Percentiles rank a stretch among this genome's conserved stretches.
These are phyloP conservation scores for Mesoligia furuncula DNA, from an alignment of 2,888 invertebrate genomes.

Conservation along the genomic window DNA sequence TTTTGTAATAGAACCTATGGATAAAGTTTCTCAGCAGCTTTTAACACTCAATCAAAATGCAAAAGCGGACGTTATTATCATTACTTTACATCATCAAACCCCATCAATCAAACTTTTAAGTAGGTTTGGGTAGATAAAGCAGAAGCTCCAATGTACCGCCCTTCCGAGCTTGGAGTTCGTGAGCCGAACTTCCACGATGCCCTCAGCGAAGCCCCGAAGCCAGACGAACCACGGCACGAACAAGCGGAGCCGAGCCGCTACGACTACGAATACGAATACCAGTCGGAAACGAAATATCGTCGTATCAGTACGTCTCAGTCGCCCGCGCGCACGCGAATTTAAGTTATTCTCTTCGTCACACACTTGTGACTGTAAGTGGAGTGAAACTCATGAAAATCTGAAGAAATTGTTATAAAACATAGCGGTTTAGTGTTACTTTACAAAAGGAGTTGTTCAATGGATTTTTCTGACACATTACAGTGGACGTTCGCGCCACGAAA, in stretches of 20 bases:
- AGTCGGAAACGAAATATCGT: slow-evolving; percentile 77
- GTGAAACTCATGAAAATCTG: slow-evolving; percentile 79
- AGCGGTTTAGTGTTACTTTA: slow-evolving; percentile 60
- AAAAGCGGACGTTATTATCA: slow-evolving; percentile 38
- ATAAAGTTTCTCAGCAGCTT: slow-evolving; percentile 13
- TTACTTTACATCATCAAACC: slow-evolving; percentile 51
- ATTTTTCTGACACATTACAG: slow-evolving; percentile 68
- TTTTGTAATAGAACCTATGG: slow-evolving; percentile 8
- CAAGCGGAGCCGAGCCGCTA: slow-evolving; percentile 38
- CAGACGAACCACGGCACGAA: slow-evolving; percentile 53
- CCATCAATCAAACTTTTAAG: slow-evolving; percentile 68
- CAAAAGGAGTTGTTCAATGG: slow-evolving; percentile 61
- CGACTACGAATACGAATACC: slow-evolving; percentile 59
- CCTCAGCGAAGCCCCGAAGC: slow-evolving; percentile 56
- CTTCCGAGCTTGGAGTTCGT: slow-evolving; percentile 57
- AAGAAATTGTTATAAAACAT: slow-evolving; percentile 65
- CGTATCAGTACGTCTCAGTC: slow-evolving; percentile 75
- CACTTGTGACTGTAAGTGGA: slow-evolving; percentile 84
- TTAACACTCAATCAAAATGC: slow-evolving; percentile 43
- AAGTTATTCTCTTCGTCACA: slow-evolving; percentile 85
- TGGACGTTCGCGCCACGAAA: slow-evolving; percentile 70
- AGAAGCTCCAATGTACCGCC: slow-evolving; percentile 68
- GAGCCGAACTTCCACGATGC: slow-evolving; percentile 60
- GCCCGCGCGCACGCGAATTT: slow-evolving; percentile 68
- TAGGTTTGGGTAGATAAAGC: slow-evolving; percentile 64